These are phyloP conservation scores for Nymphalis io DNA, from an alignment of 1,140 invertebrate species.

Conservation along the genomic window DNA sequence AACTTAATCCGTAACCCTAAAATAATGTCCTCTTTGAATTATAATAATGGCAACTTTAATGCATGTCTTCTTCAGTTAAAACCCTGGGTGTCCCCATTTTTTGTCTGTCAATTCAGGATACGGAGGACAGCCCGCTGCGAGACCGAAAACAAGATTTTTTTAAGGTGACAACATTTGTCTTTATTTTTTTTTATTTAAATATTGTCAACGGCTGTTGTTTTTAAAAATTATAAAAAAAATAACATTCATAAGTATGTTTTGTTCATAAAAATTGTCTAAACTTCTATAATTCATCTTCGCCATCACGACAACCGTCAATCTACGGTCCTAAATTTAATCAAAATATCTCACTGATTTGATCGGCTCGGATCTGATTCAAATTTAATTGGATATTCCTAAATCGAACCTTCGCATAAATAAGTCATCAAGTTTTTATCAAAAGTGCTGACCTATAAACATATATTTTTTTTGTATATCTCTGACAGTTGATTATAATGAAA, in stretches of 20 bases:
- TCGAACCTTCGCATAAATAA: background rate
- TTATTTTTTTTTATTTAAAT: slow-evolving; percentile 18
- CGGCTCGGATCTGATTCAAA: background rate
- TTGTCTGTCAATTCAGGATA: slow-evolving; percentile 56
- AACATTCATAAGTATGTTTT: background rate
- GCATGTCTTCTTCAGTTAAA: slow-evolving; percentile 74
- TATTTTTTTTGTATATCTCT: background rate
- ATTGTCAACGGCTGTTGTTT: background rate
- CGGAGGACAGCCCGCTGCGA: slow-evolving; percentile 58
- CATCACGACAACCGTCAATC: no score
- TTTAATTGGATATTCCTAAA: background rate
- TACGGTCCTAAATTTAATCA: background rate
- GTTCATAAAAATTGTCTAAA: no score
- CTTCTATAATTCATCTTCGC: no score
- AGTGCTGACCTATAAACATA: background rate
- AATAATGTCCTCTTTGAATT: slow-evolving; percentile 70
- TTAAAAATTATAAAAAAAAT: background rate
- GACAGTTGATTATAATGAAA: slow-evolving; percentile 9
- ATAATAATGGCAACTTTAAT: slow-evolving; percentile 73
- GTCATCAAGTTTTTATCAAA: slow-evolving; percentile 4
- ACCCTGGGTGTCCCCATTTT: slow-evolving; percentile 70
- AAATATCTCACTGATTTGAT: background rate
- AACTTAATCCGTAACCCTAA: slow-evolving; percentile 34
- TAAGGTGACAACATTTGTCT: slow-evolving; percentile 42
- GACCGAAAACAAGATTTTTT: slow-evolving; percentile 53